phyloP scores from a whole-genome alignment of 2,113 vertebrate genomes.

The Labeo catla region DNA sequence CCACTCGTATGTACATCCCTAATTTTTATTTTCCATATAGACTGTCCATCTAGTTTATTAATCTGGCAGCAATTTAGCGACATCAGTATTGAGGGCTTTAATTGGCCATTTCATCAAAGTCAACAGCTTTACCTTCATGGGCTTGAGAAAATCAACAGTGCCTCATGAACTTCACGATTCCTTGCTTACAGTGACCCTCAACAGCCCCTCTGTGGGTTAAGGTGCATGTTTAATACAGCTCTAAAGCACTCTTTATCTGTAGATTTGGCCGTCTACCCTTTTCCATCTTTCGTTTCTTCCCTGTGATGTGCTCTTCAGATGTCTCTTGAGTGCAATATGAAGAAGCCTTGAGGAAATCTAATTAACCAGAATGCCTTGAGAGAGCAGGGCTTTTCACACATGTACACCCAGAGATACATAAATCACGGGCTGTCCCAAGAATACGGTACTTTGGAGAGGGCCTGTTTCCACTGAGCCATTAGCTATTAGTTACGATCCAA shows the following conservation, averaged over 20 bases:
- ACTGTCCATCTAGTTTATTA: neutral
- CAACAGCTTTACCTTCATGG: neutral
- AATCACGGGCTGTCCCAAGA: neutral
- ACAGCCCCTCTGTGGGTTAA: conserved; percentile 18
- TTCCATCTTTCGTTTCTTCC: neutral
- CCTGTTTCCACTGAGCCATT: neutral
- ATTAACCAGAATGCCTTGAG: conserved; percentile 66
- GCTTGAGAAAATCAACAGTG: conserved; percentile 3
- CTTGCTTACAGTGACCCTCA: conserved; percentile 2
- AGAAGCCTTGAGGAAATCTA: conserved; percentile 62
- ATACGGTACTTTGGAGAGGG: neutral
- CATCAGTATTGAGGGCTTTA: neutral
- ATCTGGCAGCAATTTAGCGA: neutral
- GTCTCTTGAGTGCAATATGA: conserved; percentile 55
- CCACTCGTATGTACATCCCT: neutral
- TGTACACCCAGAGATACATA: conserved; percentile 46
- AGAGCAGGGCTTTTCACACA: conserved; percentile 62
- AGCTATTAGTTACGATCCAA: neutral
- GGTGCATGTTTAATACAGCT: conserved; percentile 17
- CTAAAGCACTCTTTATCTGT: conserved; percentile 14
- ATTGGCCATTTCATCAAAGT: conserved; percentile 17
- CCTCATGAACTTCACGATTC: neutral
- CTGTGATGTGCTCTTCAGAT: conserved; percentile 20
- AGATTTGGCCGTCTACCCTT: neutral
- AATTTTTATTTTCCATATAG: neutral